Percentiles rank a stretch among this genome's conserved stretches.
Conservation (phyloP, 2,888 invertebrate genomes). For the Iphiclides podalirius region DNA sequence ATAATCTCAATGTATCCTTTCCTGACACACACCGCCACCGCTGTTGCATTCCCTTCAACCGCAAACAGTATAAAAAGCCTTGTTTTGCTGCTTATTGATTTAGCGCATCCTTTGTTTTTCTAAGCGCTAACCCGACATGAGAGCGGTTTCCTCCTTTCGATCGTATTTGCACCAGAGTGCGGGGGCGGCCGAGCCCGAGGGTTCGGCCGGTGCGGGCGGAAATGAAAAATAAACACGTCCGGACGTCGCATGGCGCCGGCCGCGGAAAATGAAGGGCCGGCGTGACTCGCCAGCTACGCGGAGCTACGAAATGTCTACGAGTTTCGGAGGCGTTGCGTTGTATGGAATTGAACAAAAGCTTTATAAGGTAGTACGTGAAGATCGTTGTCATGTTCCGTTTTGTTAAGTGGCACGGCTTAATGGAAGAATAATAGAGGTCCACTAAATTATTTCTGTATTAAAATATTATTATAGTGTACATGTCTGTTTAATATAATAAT, state of each 20-base stretch:
- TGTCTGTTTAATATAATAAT: too few species aligned
- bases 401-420: too few species aligned
- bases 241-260: slow-evolving; percentile 65
- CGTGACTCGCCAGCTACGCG: slow-evolving; percentile 31
- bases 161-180: slow-evolving; percentile 17
- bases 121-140: slow-evolving; percentile 17
- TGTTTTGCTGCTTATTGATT: slow-evolving; percentile 20
- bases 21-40: too few species aligned
- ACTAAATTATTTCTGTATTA: too few species aligned
- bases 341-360: too few species aligned
- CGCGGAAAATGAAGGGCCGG: slow-evolving; percentile 62
- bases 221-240: slow-evolving; percentile 80
- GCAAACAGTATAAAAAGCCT: slow-evolving; percentile 1
- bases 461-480: too few species aligned
- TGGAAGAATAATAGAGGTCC: too few species aligned
- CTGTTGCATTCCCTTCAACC: too few species aligned
- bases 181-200: slow-evolving; percentile 37
- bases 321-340: slow-evolving; percentile 7
- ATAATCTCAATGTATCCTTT: too few species aligned
- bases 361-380: too few species aligned
- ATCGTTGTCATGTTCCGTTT: too few species aligned
- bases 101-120: slow-evolving; percentile 19
- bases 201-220: slow-evolving; percentile 62
- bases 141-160: slow-evolving; percentile 16
- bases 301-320: slow-evolving; percentile 29